Conservation (phyloP, 1,140 invertebrate species). For the Argopecten irradians region DNA sequence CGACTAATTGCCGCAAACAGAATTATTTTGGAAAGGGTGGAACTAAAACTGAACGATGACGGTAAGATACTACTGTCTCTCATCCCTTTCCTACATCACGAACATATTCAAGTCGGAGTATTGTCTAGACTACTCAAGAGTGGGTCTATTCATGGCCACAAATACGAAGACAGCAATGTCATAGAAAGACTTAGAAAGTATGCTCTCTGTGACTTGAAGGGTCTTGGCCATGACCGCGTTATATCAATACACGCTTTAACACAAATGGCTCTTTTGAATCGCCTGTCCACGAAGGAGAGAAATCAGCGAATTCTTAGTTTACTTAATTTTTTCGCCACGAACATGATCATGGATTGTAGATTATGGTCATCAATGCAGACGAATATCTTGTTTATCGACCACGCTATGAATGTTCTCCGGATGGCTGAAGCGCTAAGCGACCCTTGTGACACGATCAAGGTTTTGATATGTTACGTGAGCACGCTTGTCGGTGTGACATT, state of each 20-base stretch:
- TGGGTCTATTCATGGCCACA: background rate
- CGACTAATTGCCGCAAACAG: background rate
- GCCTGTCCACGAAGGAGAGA: background rate
- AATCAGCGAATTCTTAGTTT: background rate
- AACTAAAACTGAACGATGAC: background rate
- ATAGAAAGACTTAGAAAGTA: background rate
- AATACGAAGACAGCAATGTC: background rate
- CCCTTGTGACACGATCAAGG: background rate
- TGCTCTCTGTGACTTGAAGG: background rate
- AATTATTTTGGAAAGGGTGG: background rate
- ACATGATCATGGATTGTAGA: background rate
- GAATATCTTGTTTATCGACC: background rate
- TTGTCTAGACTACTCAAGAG: background rate
- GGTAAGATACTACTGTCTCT: background rate
- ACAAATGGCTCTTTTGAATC: background rate
- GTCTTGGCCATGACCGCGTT: background rate
- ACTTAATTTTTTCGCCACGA: background rate
- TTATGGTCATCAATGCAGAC: background rate
- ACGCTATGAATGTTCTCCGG: background rate
- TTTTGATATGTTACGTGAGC: background rate
- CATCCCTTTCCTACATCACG: background rate
- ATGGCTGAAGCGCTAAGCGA: background rate
- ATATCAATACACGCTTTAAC: background rate
- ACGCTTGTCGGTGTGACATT: background rate
- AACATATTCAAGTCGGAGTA: background rate